Conservation (phyloP, 2,797 vertebrate species). For the Neostethus bicornis region DNA sequence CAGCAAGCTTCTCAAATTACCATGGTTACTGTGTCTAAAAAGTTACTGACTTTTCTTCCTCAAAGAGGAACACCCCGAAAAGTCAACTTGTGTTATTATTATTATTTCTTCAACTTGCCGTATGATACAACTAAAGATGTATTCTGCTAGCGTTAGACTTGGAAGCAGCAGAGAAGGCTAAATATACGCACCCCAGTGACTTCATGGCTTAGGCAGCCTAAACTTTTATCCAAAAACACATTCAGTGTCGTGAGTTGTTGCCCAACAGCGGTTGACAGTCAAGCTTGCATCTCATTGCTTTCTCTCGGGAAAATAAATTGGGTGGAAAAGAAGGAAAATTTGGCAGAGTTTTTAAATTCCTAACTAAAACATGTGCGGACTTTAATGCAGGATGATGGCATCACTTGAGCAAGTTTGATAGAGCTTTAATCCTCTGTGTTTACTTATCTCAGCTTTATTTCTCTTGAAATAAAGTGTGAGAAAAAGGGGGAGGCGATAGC, state of each 20-base stretch:
- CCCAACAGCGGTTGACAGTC: slow-evolving; percentile 52
- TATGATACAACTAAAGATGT: slow-evolving; percentile 26
- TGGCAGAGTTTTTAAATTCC: slow-evolving; percentile 17
- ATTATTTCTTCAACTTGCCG: slow-evolving; percentile 5
- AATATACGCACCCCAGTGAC: slow-evolving; percentile 42
- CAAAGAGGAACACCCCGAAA: slow-evolving; percentile 16
- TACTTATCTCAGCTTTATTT: too few species aligned
- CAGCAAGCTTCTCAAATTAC: slow-evolving; percentile 40
- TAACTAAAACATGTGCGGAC: neutral
- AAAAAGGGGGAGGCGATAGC: too few species aligned
- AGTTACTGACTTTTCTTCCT: slow-evolving; percentile 44
- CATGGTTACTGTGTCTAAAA: slow-evolving; percentile 48
- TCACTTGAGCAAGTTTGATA: neutral
- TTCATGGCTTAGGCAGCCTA: slow-evolving; percentile 53
- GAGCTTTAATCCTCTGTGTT: neutral
- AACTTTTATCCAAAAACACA: slow-evolving; percentile 55
- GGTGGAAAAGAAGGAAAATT: slow-evolving; percentile 25
- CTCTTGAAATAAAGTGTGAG: too few species aligned
- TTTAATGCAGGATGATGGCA: neutral
- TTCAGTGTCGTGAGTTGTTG: slow-evolving; percentile 48
- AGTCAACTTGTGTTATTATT: slow-evolving; percentile 27
- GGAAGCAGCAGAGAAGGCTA: slow-evolving; percentile 28
- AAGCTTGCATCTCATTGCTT: slow-evolving; percentile 39
- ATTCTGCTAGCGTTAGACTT: slow-evolving; percentile 25
- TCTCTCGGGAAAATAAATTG: slow-evolving; percentile 37